A percentile compares a stretch with the other conserved stretches of the same genome.
phyloP scores from a whole-genome alignment of 2,888 invertebrate genomes.

The Globia sparganii region DNA sequence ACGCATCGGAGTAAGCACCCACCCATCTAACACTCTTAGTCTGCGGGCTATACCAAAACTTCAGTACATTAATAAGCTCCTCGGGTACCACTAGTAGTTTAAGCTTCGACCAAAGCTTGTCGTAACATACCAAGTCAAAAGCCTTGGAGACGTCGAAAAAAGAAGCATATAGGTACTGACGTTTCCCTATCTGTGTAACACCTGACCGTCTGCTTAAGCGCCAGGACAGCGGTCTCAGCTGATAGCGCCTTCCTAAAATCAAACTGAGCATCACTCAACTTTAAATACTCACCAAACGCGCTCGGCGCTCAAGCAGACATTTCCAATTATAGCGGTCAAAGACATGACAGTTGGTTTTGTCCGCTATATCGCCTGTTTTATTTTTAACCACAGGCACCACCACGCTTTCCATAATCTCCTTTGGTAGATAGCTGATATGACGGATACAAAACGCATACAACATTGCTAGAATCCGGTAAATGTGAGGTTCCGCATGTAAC shows the following conservation, averaged over 20 bases:
- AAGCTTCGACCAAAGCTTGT: too few species aligned
- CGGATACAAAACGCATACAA: neutral
- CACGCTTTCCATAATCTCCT: neutral
- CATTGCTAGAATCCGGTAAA: neutral
- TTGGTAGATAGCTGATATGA: neutral
- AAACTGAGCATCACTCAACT: neutral
- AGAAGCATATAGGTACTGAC: too few species aligned
- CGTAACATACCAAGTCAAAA: too few species aligned
- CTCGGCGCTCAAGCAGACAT: neutral
- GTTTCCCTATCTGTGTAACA: neutral
- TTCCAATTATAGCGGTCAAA: neutral
- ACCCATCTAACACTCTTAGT: too few species aligned
- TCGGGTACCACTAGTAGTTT: too few species aligned
- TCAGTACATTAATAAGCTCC: too few species aligned
- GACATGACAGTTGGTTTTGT: neutral
- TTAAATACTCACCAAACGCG: neutral
- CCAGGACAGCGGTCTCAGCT: neutral
- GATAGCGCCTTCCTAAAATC: neutral
- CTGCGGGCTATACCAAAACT: too few species aligned
- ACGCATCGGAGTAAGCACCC: too few species aligned
- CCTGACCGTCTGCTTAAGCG: neutral
- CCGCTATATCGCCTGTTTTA: too few species aligned
- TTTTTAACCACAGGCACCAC: too few species aligned
- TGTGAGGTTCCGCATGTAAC: neutral
- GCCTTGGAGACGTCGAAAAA: too few species aligned